Conservation (phyloP, 2,113 vertebrate genomes). For the Oncorhynchus keta region DNA sequence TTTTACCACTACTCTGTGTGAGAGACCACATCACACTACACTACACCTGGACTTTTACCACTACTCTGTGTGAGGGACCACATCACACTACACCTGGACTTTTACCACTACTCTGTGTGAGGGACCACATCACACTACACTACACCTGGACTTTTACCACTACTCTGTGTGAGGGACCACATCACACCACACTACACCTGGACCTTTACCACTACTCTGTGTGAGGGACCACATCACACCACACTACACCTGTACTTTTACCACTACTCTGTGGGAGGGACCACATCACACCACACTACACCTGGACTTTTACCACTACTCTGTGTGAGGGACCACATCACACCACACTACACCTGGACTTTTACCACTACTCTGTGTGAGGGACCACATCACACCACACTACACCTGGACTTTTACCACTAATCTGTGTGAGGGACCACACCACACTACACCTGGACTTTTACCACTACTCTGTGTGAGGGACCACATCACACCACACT, state of each 20-base stretch:
- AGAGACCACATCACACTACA: background rate
- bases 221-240: background rate
- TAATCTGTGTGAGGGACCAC: background rate
- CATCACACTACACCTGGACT: background rate
- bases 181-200: background rate
- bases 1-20: background rate
- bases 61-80: background rate
- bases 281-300: background rate
- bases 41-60: background rate
- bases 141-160: background rate
- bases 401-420: background rate
- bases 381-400: background rate
- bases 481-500: background rate
- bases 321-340: too few species aligned
- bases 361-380: background rate
- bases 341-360: background rate
- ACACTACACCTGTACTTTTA: background rate
- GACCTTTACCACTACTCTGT: background rate
- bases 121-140: background rate
- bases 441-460: background rate
- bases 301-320: background rate
- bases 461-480: background rate
- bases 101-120: background rate
- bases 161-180: too few species aligned
- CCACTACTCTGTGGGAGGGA: background rate